These are phyloP conservation scores for Caracal caracal DNA, from an alignment of 2,113 vertebrate species.

Conservation along the genomic window DNA sequence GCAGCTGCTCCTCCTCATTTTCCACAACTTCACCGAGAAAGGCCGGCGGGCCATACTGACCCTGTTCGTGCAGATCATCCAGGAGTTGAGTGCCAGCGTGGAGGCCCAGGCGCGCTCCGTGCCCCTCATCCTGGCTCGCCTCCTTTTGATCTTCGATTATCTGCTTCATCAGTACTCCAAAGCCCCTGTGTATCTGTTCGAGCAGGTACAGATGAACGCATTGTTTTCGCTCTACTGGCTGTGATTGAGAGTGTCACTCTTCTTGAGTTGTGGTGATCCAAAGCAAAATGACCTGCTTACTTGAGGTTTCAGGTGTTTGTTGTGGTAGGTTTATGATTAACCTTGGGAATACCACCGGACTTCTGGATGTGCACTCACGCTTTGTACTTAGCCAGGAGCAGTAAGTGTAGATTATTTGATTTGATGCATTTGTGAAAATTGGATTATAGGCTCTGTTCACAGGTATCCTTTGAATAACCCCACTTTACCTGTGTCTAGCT, in stretches of 20 bases:
- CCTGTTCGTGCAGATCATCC: constrained; percentile 93
- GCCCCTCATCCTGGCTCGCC: constrained; percentile 92
- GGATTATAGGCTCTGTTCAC: neutral
- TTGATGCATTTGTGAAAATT: neutral
- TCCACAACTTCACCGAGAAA: constrained; percentile 95
- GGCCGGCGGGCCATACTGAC: constrained; percentile 90
- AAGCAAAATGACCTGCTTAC: neutral
- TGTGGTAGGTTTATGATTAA: neutral
- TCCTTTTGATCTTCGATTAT: constrained; percentile 96
- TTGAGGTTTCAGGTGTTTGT: neutral
- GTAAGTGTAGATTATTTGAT: neutral
- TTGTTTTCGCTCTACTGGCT: neutral
- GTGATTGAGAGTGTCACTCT: neutral
- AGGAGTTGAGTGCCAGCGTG: constrained; percentile 90
- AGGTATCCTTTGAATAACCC: neutral
- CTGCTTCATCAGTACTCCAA: constrained; percentile 97
- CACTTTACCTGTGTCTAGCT: neutral
- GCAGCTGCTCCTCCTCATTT: constrained; percentile 97
- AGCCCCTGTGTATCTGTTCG: constrained; percentile 94
- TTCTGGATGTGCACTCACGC: neutral
- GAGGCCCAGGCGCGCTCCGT: constrained; percentile 92
- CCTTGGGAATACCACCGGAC: neutral
- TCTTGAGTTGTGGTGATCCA: neutral
- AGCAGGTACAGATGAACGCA: constrained; percentile 89
- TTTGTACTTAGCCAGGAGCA: neutral